These are phyloP conservation scores for Pimephales promelas DNA, from an alignment of 2,113 vertebrate species.

Conservation along the genomic window DNA sequence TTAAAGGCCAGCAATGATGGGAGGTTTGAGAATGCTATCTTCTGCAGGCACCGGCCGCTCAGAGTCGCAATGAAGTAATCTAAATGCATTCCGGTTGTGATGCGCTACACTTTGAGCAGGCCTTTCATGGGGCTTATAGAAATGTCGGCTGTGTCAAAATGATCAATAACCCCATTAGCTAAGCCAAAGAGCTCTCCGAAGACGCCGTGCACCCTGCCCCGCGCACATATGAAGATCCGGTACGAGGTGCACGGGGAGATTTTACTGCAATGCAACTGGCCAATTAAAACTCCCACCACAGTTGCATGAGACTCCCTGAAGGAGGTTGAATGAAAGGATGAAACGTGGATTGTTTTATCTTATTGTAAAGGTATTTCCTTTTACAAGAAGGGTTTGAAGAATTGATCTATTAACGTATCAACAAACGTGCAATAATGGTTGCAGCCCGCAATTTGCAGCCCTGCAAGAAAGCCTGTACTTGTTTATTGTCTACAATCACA, in stretches of 20 bases:
- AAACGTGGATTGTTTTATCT: neutral
- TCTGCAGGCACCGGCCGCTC: constrained; percentile 23
- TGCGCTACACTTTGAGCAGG: constrained; percentile 46
- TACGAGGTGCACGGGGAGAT: neutral
- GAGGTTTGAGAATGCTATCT: constrained; percentile 42
- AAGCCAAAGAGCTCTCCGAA: constrained; percentile 30
- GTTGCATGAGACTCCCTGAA: neutral
- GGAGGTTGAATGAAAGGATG: neutral
- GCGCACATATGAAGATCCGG: constrained; percentile 24
- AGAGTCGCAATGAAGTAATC: constrained; percentile 60
- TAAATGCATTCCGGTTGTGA: constrained; percentile 58
- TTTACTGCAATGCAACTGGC: constrained; percentile 1
- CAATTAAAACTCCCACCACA: neutral
- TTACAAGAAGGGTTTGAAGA: neutral
- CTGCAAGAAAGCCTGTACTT: neutral
- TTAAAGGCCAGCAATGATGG: constrained; percentile 43
- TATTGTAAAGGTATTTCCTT: neutral
- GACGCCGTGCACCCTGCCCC: neutral
- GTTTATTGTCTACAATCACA: neutral
- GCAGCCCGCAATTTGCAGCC: neutral
- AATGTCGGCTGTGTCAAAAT: constrained; percentile 59
- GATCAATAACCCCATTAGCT: constrained; percentile 64
- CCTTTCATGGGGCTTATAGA: constrained; percentile 47
- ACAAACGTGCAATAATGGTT: neutral
- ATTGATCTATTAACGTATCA: neutral